phyloP scores from a whole-genome alignment of 2,888 invertebrate species.

The Stenolophus ochropezus region DNA sequence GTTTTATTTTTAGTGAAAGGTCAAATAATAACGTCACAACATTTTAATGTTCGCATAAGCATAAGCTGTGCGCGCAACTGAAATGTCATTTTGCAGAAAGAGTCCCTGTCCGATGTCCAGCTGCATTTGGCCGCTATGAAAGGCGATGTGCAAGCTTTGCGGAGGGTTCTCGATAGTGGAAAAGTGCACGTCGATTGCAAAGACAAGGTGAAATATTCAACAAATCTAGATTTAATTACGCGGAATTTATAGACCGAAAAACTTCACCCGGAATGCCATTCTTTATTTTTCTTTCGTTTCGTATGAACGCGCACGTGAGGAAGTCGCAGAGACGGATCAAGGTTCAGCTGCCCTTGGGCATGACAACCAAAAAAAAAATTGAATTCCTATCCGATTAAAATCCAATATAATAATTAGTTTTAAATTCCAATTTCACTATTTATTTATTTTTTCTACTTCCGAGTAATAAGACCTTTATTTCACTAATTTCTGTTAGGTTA shows the following conservation, averaged over 20 bases:
- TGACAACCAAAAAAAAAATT: not conserved
- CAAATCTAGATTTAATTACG: conserved; percentile 8
- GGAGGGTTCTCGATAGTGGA: conserved; percentile 90
- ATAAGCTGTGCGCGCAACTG: not conserved
- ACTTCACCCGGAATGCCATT: not conserved
- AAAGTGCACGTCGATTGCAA: conserved; percentile 96
- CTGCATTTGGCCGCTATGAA: conserved; percentile 92
- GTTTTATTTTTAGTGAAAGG: conserved; percentile 49
- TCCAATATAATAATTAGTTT: too few species aligned
- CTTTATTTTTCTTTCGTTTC: conserved; percentile 28
- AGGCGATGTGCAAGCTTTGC: conserved; percentile 86
- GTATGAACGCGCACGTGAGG: not conserved
- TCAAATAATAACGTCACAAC: conserved; percentile 36
- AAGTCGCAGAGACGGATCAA: not conserved
- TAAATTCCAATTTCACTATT: too few species aligned
- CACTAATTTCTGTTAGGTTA: too few species aligned
- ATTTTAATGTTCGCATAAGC: not conserved
- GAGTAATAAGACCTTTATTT: too few species aligned
- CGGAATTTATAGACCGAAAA: not conserved
- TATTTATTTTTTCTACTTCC: too few species aligned
- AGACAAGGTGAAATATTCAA: conserved; percentile 83
- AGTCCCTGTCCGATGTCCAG: conserved; percentile 93
- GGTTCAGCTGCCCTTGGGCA: not conserved
- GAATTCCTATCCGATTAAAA: too few species aligned
- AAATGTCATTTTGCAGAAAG: conserved; percentile 79